Conservation (phyloP, 1,140 invertebrate species). For the Caerostris darwini region DNA sequence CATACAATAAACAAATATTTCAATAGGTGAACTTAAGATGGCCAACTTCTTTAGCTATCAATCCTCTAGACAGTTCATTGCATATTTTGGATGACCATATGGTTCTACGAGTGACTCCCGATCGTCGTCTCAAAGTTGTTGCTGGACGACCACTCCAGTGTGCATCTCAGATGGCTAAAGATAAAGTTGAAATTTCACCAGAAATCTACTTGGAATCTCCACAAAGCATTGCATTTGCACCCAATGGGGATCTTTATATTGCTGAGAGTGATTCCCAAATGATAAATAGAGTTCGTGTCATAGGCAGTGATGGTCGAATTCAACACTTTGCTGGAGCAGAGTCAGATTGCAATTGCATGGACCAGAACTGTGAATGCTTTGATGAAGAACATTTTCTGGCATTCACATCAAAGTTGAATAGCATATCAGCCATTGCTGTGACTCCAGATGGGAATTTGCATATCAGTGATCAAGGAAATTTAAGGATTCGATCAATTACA, state of each 20-base stretch:
- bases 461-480: slow-evolving; percentile 95
- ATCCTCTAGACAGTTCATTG: slow-evolving; percentile 94
- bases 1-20: neutral
- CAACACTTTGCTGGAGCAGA: slow-evolving; percentile 83
- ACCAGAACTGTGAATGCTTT: slow-evolving; percentile 87
- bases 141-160: slow-evolving; percentile 96
- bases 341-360: slow-evolving; percentile 84
- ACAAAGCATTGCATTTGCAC: slow-evolving; percentile 90
- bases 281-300: slow-evolving; percentile 91
- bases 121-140: slow-evolving; percentile 90
- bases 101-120: slow-evolving; percentile 94
- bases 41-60: slow-evolving; percentile 96
- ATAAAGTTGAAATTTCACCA: slow-evolving; percentile 73
- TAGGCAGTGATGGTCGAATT: slow-evolving; percentile 83
- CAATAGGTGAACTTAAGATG: slow-evolving; percentile 91
- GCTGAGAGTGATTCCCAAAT: slow-evolving; percentile 95
- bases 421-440: slow-evolving; percentile 94
- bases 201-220: slow-evolving; percentile 80
- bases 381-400: slow-evolving; percentile 94
- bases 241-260: slow-evolving; percentile 95
- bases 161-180: slow-evolving; percentile 66
- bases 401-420: slow-evolving; percentile 93
- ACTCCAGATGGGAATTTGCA: slow-evolving; percentile 96
- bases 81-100: slow-evolving; percentile 97
- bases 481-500: slow-evolving; percentile 93